Evolutionary conservation across 1,140 invertebrate genomes (phyloP), one percentile per base, ranked within the genome.

Genomic region (Microplitis mediator): DNA sequence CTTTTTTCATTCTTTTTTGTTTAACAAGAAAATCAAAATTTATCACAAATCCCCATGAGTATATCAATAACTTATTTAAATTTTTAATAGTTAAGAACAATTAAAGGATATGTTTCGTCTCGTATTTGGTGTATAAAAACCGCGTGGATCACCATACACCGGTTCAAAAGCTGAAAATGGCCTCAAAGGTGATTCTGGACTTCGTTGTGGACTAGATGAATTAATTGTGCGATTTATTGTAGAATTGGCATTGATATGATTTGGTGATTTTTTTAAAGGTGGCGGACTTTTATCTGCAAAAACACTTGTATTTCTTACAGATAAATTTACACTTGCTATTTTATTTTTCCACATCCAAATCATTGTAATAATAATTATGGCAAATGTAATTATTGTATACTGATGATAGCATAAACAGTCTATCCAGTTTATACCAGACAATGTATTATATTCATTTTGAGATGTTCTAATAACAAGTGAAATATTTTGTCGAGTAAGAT

Each of bases 401-500:
- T 82, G 77, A 64, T 85, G 82, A 62, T 80, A 82, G 73, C 81
- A 85, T 11, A 86, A 70, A 13, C 83, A 81, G 70, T 87, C 84
- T 13, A 86, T 69, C 79, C 80, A 86, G 67, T 83, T 81, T 34
- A 87, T 80, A 51, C 83, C 83, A 23, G 81, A 74, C 9, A 78
- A 73, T 14, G 78, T 72, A 54, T 82, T 85, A 45, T 82, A 77
- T 50, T 81, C 84, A 61, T 85, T 79, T 54, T 82, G 85, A 2
- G 82, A 80, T 63, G 85, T 72, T 32, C 84, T 79, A 39, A 87
- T 82, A 3, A 83, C 77, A n/a, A 87, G 76, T 39, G 85, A 83
- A 77, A 87, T 78, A 74, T 87, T 87, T 78, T 87, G 86, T 52
- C 82, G 85, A 0, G 85, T 87, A 1, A 87, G 71, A 64, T 85